These are phyloP conservation scores for Sinocyclocheilus rhinocerous DNA, from an alignment of 2,113 vertebrate species.

Conservation along the genomic window DNA sequence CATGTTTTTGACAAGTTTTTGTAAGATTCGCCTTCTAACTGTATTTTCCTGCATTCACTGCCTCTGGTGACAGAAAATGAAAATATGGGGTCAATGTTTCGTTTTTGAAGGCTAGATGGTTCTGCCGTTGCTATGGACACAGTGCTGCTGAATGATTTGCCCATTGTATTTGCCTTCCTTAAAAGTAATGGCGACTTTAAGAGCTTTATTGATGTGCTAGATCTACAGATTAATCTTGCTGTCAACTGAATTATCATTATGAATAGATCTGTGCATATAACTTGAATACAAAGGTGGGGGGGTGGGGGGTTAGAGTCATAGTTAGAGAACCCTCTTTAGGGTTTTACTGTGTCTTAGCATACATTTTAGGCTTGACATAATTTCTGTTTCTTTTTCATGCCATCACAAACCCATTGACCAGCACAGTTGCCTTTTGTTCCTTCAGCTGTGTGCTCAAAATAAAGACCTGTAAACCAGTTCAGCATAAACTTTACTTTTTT, in stretches of 20 bases:
- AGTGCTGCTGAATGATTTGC: slow-evolving; percentile 44
- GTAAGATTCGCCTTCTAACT: neutral
- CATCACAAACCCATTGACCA: slow-evolving; percentile 6
- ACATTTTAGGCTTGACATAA: neutral
- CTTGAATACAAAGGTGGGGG: neutral
- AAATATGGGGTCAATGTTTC: slow-evolving; percentile 43
- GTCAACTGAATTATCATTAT: slow-evolving; percentile 34
- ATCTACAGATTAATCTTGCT: slow-evolving; percentile 33
- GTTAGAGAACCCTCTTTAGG: neutral
- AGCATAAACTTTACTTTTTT: too few species aligned
- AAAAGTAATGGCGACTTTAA: slow-evolving; percentile 44
- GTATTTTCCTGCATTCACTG: slow-evolving; percentile 36
- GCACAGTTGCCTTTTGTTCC: neutral
- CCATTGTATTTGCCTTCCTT: slow-evolving; percentile 45
- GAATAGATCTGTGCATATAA: slow-evolving; percentile 40
- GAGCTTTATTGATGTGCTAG: slow-evolving; percentile 23
- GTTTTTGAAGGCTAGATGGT: slow-evolving; percentile 45
- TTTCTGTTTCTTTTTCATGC: slow-evolving; percentile 13
- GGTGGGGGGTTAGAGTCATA: too few species aligned
- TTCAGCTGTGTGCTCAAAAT: slow-evolving; percentile 42
- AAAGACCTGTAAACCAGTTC: slow-evolving; percentile 35
- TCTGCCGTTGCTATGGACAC: slow-evolving; percentile 60
- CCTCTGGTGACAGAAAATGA: slow-evolving; percentile 49
- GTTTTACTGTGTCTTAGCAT: neutral
- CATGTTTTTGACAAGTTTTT: neutral